Percentiles rank a stretch among this genome's conserved stretches.
These are phyloP conservation scores for Lepeophtheirus nordmannii DNA, from an alignment of 2,888 invertebrate species.

Conservation along the genomic window DNA sequence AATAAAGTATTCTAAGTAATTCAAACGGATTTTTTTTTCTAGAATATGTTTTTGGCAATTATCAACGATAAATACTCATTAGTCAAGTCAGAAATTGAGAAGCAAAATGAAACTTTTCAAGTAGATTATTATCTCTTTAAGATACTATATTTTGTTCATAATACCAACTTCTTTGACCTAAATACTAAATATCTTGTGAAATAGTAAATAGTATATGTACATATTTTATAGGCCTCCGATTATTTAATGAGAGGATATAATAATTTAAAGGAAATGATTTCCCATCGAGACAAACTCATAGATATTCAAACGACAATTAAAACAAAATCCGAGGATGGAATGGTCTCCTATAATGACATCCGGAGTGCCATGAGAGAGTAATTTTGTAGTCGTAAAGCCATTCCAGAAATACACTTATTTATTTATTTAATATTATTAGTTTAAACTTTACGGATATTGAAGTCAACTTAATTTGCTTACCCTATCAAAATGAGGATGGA, in stretches of 20 bases:
- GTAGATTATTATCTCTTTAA: constrained; percentile 32
- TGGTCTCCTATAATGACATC: constrained; percentile 30
- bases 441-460: constrained; percentile 41
- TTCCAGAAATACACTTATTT: not conserved
- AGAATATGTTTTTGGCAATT: constrained; percentile 66
- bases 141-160: not conserved
- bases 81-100: constrained; percentile 49
- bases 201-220: not conserved
- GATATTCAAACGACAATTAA: constrained; percentile 39
- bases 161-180: no score
- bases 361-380: not conserved
- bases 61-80: constrained; percentile 58
- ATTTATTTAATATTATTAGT: constrained; percentile 30
- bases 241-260: constrained; percentile 42
- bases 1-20: not conserved
- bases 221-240: constrained; percentile 33
- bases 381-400: not conserved
- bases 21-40: not conserved
- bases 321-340: constrained; percentile 36
- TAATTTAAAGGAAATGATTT: constrained; percentile 37
- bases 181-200: no score
- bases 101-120: constrained; percentile 41
- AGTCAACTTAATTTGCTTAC: constrained; percentile 41
- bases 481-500: constrained; percentile 39
- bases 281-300: constrained; percentile 38